These are phyloP conservation scores for Scomber colias DNA, from an alignment of 2,113 vertebrate species.

Conservation along the genomic window DNA sequence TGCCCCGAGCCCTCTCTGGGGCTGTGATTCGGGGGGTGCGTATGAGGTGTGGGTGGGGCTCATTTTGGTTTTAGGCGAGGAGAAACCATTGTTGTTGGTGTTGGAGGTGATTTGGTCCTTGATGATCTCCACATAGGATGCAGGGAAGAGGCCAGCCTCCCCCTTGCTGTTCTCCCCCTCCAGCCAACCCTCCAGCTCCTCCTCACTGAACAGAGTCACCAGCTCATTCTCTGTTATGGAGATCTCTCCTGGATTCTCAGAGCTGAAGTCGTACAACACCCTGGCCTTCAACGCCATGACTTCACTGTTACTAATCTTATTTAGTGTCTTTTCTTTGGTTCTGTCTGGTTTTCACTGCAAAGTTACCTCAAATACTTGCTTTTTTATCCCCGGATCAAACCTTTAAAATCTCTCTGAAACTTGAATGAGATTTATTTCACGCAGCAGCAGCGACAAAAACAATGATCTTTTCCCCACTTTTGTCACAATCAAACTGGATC, in stretches of 20 bases:
- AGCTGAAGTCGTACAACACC: constrained; percentile 93
- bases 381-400: not conserved
- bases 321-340: not conserved
- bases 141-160: constrained; percentile 94
- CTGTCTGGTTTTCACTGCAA: not conserved
- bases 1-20: constrained; percentile 58
- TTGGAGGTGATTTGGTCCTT: constrained; percentile 73
- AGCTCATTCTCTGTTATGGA: constrained; percentile 92
- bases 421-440: not conserved
- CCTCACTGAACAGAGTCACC: constrained; percentile 92
- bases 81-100: constrained; percentile 74
- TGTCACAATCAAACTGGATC: constrained; percentile 19
- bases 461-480: constrained; percentile 8
- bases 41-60: constrained; percentile 71
- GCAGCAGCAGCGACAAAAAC: not conserved
- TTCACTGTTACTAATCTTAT: not conserved
- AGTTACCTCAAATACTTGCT: not conserved
- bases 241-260: constrained; percentile 96
- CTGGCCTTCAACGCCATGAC: constrained; percentile 91
- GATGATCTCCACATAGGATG: constrained; percentile 95
- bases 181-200: constrained; percentile 95
- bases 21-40: constrained; percentile 68
- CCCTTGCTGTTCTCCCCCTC: constrained; percentile 94
- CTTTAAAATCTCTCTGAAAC: not conserved
- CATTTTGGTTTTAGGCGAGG: constrained; percentile 58